Evolutionary conservation across 1,140 invertebrate species (phyloP).

Genomic region (Euwallacea fornicatus): DNA sequence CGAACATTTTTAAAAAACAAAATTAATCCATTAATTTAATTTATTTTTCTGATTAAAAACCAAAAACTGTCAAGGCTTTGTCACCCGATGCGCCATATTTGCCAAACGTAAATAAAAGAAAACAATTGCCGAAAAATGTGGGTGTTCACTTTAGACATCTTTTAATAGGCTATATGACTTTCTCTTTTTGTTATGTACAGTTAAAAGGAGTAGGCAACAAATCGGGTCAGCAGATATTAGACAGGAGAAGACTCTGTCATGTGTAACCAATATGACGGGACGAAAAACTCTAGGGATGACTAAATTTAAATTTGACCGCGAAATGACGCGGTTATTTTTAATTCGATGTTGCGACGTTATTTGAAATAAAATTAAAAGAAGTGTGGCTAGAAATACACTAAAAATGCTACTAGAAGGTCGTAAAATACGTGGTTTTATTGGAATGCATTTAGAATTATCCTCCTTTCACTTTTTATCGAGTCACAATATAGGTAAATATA

Average conservation of each 20-base stretch:
- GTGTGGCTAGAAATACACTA: not conserved
- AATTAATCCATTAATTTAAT: conserved; percentile 41
- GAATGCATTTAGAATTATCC: too few species aligned
- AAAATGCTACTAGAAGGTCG: too few species aligned
- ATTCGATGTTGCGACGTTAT: not conserved
- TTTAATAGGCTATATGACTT: not conserved
- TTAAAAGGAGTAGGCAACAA: too few species aligned
- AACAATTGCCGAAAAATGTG: not conserved
- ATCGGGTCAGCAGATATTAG: too few species aligned
- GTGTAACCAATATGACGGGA: conserved; percentile 9
- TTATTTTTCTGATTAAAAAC: conserved; percentile 38
- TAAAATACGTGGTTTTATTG: too few species aligned
- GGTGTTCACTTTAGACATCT: too few species aligned
- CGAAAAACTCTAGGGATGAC: conserved; percentile 15
- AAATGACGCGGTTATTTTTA: conserved; percentile 4
- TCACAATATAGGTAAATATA: too few species aligned
- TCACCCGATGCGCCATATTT: conserved; percentile 48
- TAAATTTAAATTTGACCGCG: conserved; percentile 39
- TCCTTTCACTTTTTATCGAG: too few species aligned
- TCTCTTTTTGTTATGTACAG: conserved; percentile 6
- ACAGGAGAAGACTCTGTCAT: conserved; percentile 8
- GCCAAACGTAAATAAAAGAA: conserved; percentile 41
- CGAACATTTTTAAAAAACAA: conserved; percentile 45
- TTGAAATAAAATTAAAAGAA: not conserved
- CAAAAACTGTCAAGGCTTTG: conserved; percentile 46